Evolutionary conservation across 2,113 vertebrate species (phyloP).

Genomic region (Channa maculata): DNA sequence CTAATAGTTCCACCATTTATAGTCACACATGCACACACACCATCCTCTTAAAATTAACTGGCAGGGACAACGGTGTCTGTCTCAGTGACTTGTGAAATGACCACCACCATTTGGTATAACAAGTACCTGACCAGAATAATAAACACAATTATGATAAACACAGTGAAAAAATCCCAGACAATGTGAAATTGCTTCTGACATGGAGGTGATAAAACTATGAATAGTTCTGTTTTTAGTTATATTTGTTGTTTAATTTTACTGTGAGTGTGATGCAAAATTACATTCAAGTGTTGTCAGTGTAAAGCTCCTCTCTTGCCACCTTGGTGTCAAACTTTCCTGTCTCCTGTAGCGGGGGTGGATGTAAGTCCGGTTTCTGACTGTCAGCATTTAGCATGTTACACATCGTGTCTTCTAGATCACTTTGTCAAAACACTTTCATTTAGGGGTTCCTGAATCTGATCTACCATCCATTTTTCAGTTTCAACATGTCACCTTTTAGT

Average conservation of each 20-base stretch:
- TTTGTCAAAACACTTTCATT: not conserved
- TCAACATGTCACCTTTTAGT: too few relatives aligned
- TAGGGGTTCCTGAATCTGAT: too few relatives aligned
- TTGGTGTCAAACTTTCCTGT: constrained; percentile 38
- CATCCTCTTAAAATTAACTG: not conserved
- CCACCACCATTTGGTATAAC: constrained; percentile 55
- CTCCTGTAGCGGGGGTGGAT: constrained; percentile 13
- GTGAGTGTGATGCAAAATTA: not conserved
- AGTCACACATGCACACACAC: not conserved
- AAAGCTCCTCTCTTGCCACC: constrained; percentile 24
- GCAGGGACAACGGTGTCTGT: constrained; percentile 15
- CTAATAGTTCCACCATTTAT: too few relatives aligned
- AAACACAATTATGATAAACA: constrained; percentile 38
- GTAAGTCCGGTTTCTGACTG: too few relatives aligned
- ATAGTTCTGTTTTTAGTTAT: not conserved
- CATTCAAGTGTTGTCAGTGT: constrained; percentile 2
- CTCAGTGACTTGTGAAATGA: constrained; percentile 43
- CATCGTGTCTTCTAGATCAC: not conserved
- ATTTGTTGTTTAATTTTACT: not conserved
- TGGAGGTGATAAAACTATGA: not conserved
- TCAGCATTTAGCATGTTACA: not conserved
- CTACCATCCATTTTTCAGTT: too few relatives aligned
- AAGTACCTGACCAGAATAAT: constrained; percentile 26
- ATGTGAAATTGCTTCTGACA: not conserved
- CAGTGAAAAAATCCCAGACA: not conserved